Evolutionary conservation across 2,888 invertebrate genomes (phyloP).

Genomic region (Polietes domitor): DNA sequence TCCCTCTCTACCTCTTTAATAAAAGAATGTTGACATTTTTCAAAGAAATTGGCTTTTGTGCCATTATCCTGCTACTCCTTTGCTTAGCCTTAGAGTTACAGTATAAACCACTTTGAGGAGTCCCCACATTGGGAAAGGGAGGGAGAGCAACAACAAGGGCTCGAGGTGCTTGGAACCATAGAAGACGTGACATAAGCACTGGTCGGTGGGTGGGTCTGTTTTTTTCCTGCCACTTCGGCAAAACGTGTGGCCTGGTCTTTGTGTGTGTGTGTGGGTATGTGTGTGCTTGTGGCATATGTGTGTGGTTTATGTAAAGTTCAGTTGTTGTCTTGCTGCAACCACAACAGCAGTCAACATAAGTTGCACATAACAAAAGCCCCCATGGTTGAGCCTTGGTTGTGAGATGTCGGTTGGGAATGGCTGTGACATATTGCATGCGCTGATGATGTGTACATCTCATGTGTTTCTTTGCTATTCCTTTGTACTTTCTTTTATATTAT

Average conservation of each 20-base stretch:
- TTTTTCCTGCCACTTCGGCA: neutral
- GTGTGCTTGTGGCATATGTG: neutral
- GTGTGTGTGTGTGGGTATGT: neutral
- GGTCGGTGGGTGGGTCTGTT: too few species aligned
- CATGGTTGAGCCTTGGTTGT: neutral
- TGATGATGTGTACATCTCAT: neutral
- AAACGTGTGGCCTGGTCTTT: neutral
- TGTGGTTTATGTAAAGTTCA: too few species aligned
- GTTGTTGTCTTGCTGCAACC: too few species aligned
- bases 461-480: neutral
- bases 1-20: neutral
- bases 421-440: neutral
- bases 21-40: conserved; percentile 5
- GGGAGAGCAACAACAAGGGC: neutral
- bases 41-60: conserved; percentile 10
- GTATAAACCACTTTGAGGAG: neutral
- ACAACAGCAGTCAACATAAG: neutral
- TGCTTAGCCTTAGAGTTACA: conserved; percentile 11
- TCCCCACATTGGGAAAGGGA: too few species aligned
- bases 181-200: conserved; percentile 42
- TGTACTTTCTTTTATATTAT: neutral
- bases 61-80: neutral
- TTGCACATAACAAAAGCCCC: neutral
- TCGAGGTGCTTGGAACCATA: neutral
- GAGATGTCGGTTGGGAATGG: neutral